Base-by-base conservation (phyloP, 1,140 invertebrate genomes). In the Drosophila sucinea region DNA sequence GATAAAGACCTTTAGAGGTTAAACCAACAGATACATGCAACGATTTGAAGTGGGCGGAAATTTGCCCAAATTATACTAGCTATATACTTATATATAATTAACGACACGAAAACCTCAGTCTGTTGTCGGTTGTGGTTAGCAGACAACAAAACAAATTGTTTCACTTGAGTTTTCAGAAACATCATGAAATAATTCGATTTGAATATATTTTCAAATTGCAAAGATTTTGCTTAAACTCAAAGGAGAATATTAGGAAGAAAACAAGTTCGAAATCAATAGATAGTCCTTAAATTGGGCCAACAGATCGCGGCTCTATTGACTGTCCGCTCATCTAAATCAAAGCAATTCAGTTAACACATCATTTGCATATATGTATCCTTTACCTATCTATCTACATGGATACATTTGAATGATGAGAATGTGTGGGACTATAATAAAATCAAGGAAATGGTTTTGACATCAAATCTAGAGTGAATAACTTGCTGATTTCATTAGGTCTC, bases 381-480 rank as follows among this genome's bases (percentile, higher is more conserved):
- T 8, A 25, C 23, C 7, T 47, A 47, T 47, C 1, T 7, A 8
- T 35, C 10, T 35, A 35, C 7, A 1, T 23, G 27, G 6, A 51
- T 51, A 51, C 25, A 2, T 51, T 27, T 51, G 44, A 8, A 8
- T 25, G 23, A 51, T 51, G 44, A 25, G 17, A 23, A 47, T 23
- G 17, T 44, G 41, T 47, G 44, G 17, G 17, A 23, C n/a, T 33
- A 10, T 58, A 58, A 58, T 58, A 58, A 58, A 58, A 58, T 58
- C 32, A 35, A 23, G 33, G n/a, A 58, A 58, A 35, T 58, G 29
- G 33, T 58, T 58, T 35, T 58, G 23, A 35, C 7, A 35, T 32
- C 56, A 35, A 58, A 58, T 58, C 56, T 58, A 35, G 25, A 51
- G 56, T 58, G 30, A 58, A 25, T 23, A 35, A 35, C 32, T 35